Percentiles rank a stretch among this genome's conserved stretches.
Conservation (phyloP, 2,888 invertebrate genomes). For the Caradrina kadenii region DNA sequence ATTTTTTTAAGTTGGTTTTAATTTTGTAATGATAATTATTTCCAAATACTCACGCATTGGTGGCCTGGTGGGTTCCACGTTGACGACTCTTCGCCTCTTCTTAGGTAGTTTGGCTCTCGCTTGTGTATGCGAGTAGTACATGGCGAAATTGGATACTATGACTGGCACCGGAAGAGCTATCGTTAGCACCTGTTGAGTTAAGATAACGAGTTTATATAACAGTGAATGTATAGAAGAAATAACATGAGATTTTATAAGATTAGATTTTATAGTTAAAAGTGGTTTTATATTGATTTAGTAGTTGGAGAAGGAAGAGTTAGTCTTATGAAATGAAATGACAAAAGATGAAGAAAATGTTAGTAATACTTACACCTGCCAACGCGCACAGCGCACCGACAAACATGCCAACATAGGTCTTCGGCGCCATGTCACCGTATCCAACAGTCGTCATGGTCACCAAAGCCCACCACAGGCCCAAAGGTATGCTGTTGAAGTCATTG, state of each 20-base stretch:
- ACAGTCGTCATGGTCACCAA: slow-evolving; percentile 99
- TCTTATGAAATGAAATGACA: neutral
- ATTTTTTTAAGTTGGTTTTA: too few species aligned
- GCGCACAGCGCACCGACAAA: slow-evolving; percentile 99
- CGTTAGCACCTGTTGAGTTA: slow-evolving; percentile 92
- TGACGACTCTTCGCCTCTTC: slow-evolving; percentile 98
- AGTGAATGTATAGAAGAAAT: neutral
- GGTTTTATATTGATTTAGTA: neutral
- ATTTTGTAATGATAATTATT: neutral
- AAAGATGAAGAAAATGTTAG: neutral
- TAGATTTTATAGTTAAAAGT: too few species aligned
- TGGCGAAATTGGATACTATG: slow-evolving; percentile 99
- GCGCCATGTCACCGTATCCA: slow-evolving; percentile 99
- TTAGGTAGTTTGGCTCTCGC: slow-evolving; percentile 99
- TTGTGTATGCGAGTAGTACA: slow-evolving; percentile 98
- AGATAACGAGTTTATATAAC: slow-evolving; percentile 5
- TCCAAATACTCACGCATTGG: slow-evolving; percentile 86
- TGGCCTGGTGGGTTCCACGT: slow-evolving; percentile 97
- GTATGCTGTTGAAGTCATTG: slow-evolving; percentile 99
- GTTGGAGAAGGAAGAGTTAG: too few species aligned
- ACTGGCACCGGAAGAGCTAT: slow-evolving; percentile 99
- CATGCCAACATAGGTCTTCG: slow-evolving; percentile 99
- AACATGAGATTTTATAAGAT: neutral
- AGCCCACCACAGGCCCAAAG: slow-evolving; percentile 99
- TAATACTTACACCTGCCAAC: slow-evolving; percentile 96